phyloP scores from a whole-genome alignment of 2,888 invertebrate species.

The Dolichopus griseipennis region DNA sequence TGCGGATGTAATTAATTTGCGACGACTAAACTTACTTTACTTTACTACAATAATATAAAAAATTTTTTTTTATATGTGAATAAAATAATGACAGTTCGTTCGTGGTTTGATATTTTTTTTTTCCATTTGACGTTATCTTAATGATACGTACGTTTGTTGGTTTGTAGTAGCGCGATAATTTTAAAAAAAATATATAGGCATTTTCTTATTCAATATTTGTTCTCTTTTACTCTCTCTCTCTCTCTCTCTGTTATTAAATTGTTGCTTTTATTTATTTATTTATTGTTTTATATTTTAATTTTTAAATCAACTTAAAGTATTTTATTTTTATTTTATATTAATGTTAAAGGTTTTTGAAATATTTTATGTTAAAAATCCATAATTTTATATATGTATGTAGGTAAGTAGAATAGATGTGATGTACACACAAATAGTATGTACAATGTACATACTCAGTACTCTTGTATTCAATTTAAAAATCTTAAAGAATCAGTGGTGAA shows the following conservation, averaged over 20 bases:
- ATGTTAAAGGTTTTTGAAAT: too few species aligned
- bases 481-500: too few species aligned
- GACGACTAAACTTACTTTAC: neutral
- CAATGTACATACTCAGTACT: too few species aligned
- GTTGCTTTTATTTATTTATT: neutral
- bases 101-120: neutral
- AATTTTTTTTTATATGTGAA: neutral
- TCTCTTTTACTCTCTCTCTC: neutral
- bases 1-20: neutral
- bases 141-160: neutral
- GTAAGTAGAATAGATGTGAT: too few species aligned
- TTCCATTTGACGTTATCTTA: constrained; percentile 2
- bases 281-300: neutral
- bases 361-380: too few species aligned
- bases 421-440: too few species aligned
- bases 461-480: too few species aligned
- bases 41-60: too few species aligned
- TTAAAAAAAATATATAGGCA: neutral
- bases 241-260: neutral
- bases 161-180: neutral
- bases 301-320: neutral
- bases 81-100: constrained; percentile 6
- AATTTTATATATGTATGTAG: too few species aligned
- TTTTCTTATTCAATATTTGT: neutral
- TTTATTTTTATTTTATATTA: neutral